A percentile compares a stretch with the other conserved stretches of the same genome.
phyloP scores from a whole-genome alignment of 2,797 vertebrate genomes.

The Catostomus latipinnis region DNA sequence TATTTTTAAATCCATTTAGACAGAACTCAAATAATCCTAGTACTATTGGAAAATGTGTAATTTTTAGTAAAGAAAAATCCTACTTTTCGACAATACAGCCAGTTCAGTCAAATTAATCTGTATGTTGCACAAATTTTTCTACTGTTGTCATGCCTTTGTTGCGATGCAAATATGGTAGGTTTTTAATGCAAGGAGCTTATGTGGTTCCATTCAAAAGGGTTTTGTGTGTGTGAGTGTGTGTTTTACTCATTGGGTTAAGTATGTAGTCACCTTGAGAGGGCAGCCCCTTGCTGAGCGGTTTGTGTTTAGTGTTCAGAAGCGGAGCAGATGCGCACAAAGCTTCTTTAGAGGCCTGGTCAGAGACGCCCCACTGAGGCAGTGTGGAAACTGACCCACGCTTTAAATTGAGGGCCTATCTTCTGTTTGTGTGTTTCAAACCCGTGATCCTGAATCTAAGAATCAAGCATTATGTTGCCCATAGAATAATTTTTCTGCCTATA shows the following conservation, averaged over 20 bases:
- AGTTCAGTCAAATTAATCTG: no score
- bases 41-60: no score
- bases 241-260: background rate
- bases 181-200: background rate
- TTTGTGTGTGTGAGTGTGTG: background rate
- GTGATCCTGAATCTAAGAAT: constrained; percentile 57
- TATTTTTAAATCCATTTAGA: background rate
- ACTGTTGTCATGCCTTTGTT: background rate
- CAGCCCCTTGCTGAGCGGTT: constrained; percentile 60
- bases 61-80: no score
- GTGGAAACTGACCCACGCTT: constrained; percentile 76
- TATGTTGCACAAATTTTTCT: no score
- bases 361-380: constrained; percentile 70
- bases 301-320: constrained; percentile 75
- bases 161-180: background rate
- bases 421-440: constrained; percentile 75
- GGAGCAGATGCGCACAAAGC: constrained; percentile 76
- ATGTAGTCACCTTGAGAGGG: constrained; percentile 35
- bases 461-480: constrained; percentile 38
- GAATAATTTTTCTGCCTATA: constrained; percentile 51
- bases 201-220: background rate
- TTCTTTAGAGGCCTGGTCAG: constrained; percentile 63
- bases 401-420: constrained; percentile 70
- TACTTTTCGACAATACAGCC: no score
- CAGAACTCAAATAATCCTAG: background rate